phyloP scores from a whole-genome alignment of 2,888 invertebrate genomes.

The Tholera decimalis region DNA sequence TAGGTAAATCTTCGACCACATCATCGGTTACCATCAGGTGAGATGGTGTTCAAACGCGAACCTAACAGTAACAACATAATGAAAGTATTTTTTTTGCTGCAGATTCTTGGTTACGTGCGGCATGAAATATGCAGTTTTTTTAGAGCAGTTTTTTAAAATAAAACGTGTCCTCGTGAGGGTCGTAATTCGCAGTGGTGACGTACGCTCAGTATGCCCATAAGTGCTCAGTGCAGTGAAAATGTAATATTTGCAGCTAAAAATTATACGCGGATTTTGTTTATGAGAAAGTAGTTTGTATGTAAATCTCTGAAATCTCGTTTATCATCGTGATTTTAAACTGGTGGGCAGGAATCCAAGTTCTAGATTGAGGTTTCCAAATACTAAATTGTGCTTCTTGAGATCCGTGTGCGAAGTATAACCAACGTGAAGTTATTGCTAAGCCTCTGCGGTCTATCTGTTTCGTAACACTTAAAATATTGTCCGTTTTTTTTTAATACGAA shows the following conservation, averaged over 20 bases:
- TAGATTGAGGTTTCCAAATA: conserved; percentile 16
- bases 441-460: not conserved
- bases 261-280: conserved; percentile 27
- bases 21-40: no score
- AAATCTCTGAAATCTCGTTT: conserved; percentile 34
- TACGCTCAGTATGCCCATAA: conserved; percentile 29
- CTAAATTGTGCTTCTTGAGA: not conserved
- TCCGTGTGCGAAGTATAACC: not conserved
- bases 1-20: no score
- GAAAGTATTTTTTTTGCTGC: conserved; percentile 24
- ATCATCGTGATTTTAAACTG: conserved; percentile 5
- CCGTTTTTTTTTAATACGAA: no score
- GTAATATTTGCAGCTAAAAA: conserved; percentile 24
- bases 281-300: conserved; percentile 48
- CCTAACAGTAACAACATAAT: no score
- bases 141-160: conserved; percentile 31
- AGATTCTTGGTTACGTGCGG: conserved; percentile 20
- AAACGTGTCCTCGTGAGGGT: conserved; percentile 36
- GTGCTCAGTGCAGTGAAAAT: conserved; percentile 29
- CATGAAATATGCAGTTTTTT: conserved; percentile 27
- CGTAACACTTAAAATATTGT: no score
- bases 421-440: not conserved
- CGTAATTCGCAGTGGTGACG: conserved; percentile 43
- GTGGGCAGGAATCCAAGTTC: conserved; percentile 36
- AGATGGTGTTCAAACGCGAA: no score